Base-by-base conservation (phyloP, 2,113 vertebrate species). In the Camelus bactrianus region DNA sequence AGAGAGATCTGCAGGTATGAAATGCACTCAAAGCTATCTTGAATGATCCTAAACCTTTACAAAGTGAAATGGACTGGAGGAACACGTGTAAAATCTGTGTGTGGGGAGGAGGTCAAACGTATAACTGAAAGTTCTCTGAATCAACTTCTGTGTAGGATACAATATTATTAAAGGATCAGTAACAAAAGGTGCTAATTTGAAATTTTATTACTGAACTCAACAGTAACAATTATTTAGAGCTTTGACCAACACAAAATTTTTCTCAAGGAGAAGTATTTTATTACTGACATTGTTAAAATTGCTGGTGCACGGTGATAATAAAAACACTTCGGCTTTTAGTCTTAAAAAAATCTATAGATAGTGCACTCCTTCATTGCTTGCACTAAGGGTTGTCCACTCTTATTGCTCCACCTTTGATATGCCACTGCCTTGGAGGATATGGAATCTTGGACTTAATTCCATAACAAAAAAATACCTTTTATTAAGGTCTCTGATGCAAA, bases 91-190 rank as follows among this genome's bases (percentile, higher is more conserved):
- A 93, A 87, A 19, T 70, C 56, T 75, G 30, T 88, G 52, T 75
- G 2, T 75, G 19, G n/a, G 24, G 9, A 0, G 8, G 13, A 2
- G 22, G 38, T 15, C 65, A 91, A 84, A 6, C 58, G 32, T 94
- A 9, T 79, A 89, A 50, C 48, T 83, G 60, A 14, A 73, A 95
- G 82, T 69, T 82, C 42, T 77, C 13, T 88, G 54, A 93, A 69
- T 79, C 38, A 83, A 73, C 15, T 84, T 88, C 30, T 12, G 42
- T 35, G 2, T 77, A 77, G 26, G 72, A 70, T 88, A 64, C 15
- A 91, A n/a, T 82, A 48, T 80, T 85, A 92, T 75, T 75, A 81
- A 92, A 95, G 8, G 20, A 62, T 88, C 89, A 85, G 15, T 89
- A 85, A 95, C 72, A 52, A 88, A 95, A 80, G 13, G 1, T 80